Conservation (phyloP, 2,113 vertebrate genomes). For the Cyphomyrus discorhynchus region DNA sequence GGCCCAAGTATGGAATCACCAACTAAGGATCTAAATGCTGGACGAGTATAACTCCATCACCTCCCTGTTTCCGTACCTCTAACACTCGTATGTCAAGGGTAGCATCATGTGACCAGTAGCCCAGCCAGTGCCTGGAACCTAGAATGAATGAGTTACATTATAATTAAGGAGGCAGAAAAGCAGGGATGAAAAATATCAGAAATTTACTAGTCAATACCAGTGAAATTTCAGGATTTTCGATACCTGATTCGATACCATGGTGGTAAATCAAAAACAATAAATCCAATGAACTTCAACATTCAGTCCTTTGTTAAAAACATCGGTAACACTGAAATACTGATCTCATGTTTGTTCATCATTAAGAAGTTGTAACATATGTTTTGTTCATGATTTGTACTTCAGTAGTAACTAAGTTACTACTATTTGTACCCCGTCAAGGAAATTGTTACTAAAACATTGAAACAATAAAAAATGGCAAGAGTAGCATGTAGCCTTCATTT, state of each 20-base stretch:
- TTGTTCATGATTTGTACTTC: too few relatives aligned
- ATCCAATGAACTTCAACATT: neutral
- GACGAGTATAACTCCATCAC: neutral
- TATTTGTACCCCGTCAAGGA: too few relatives aligned
- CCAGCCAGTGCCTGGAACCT: neutral
- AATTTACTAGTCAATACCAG: neutral
- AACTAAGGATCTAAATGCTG: neutral
- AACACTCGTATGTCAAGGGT: neutral
- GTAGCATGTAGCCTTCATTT: too few relatives aligned
- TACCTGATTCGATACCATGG: neutral
- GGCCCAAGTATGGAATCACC: neutral
- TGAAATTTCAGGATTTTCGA: neutral
- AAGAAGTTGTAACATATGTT: too few relatives aligned
- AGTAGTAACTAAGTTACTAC: too few relatives aligned
- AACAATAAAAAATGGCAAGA: too few relatives aligned
- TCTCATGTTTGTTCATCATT: neutral
- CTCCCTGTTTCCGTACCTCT: neutral
- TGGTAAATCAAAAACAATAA: neutral
- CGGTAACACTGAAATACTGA: neutral
- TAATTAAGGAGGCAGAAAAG: neutral
- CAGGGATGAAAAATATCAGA: neutral
- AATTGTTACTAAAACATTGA: too few relatives aligned
- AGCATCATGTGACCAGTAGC: neutral
- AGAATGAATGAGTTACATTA: neutral
- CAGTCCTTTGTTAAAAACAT: neutral